phyloP scores from a whole-genome alignment of 2,113 vertebrate genomes.

The Lipophrys pholis region DNA sequence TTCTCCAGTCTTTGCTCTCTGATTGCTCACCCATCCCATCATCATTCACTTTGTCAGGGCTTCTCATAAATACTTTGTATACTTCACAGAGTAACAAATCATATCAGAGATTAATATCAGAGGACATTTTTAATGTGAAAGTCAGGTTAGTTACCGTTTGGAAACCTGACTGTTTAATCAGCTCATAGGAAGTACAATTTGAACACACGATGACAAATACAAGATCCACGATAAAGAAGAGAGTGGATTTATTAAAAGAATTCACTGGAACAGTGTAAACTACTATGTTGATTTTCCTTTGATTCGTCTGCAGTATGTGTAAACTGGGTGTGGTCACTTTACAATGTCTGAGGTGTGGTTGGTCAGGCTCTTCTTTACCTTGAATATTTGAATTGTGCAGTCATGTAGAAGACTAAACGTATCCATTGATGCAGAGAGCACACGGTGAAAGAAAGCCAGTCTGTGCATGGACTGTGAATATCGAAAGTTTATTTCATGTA shows the following conservation, averaged over 20 bases:
- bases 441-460: constrained; percentile 10
- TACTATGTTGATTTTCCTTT: constrained; percentile 7
- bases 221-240: too few species aligned
- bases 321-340: constrained; percentile 54
- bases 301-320: constrained; percentile 24
- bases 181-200: too few species aligned
- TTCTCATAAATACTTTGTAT: neutral
- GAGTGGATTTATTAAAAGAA: too few species aligned
- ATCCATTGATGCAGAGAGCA: neutral
- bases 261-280: neutral
- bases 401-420: neutral
- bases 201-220: too few species aligned
- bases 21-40: neutral
- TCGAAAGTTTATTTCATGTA: too few species aligned
- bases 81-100: neutral
- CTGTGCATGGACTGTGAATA: neutral
- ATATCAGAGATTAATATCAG: too few species aligned
- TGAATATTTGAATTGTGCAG: constrained; percentile 11
- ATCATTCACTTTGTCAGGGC: neutral
- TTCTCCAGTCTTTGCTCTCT: constrained; percentile 4
- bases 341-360: constrained; percentile 32
- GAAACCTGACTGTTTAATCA: too few species aligned
- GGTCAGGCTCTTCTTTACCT: constrained; percentile 7
- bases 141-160: too few species aligned
- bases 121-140: too few species aligned